These are phyloP conservation scores for Adrianichthys oophorus DNA, from an alignment of 2,797 vertebrate species.

Conservation along the genomic window DNA sequence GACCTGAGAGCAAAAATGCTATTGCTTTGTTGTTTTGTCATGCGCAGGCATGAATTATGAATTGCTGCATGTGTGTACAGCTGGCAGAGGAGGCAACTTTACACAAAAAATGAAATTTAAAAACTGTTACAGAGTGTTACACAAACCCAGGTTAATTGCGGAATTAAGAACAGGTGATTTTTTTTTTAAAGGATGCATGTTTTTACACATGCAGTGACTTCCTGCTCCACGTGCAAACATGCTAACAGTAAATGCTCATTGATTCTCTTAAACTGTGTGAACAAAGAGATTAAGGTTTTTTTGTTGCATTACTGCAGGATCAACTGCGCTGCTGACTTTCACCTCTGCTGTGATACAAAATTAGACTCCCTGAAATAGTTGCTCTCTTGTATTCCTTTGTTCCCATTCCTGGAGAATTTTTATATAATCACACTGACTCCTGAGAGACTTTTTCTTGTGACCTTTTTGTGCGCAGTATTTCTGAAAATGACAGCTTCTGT, in stretches of 20 bases:
- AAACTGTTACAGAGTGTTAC: too few species aligned
- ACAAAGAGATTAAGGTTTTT: conserved; percentile 13
- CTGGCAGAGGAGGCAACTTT: not conserved
- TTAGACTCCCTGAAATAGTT: conserved; percentile 85
- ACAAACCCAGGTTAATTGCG: too few species aligned
- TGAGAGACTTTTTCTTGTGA: conserved; percentile 79
- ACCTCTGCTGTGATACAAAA: conserved; percentile 82
- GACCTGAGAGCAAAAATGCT: not conserved
- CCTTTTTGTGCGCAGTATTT: conserved; percentile 84
- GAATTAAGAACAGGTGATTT: too few species aligned
- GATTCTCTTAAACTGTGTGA: conserved; percentile 38
- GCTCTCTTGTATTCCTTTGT: conserved; percentile 81
- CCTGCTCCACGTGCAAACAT: too few species aligned
- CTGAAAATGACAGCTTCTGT: conserved; percentile 79
- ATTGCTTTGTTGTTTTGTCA: not conserved
- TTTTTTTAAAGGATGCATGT: too few species aligned
- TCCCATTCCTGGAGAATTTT: conserved; percentile 85
- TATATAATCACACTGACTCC: conserved; percentile 85
- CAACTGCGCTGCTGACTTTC: conserved; percentile 62
- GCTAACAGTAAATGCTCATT: too few species aligned
- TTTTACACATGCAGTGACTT: too few species aligned
- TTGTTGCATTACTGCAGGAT: conserved; percentile 72
- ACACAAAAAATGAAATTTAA: not conserved
- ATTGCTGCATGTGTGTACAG: conserved; percentile 9
- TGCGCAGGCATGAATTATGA: conserved; percentile 20